Conservation (phyloP, 1,140 invertebrate species). For the Drosophila nigromelanica region DNA sequence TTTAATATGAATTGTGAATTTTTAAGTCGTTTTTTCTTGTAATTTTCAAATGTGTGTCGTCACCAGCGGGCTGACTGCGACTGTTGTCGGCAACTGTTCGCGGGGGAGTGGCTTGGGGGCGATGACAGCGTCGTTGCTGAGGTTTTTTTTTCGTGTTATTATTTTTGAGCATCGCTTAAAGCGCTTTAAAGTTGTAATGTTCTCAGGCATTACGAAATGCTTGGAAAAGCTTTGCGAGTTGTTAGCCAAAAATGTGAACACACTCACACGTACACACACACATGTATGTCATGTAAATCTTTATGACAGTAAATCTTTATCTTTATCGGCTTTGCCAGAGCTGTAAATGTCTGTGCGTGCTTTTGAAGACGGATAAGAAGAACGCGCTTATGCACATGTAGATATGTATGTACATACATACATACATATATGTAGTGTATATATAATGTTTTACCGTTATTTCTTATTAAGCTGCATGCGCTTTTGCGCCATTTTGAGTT, state of each 20-base stretch:
- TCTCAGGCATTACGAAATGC: slow-evolving; percentile 56
- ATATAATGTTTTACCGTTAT: slow-evolving; percentile 17
- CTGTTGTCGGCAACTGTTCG: too few species aligned
- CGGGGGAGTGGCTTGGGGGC: not conserved
- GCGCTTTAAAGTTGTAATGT: slow-evolving; percentile 58
- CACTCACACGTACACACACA: slow-evolving; percentile 4
- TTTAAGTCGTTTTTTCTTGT: slow-evolving; percentile 9
- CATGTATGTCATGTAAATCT: not conserved
- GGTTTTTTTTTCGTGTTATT: not conserved
- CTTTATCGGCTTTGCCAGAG: slow-evolving; percentile 64
- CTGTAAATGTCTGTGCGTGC: slow-evolving; percentile 57
- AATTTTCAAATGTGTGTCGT: slow-evolving; percentile 76
- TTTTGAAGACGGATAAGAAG: slow-evolving; percentile 32
- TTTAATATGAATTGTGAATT: too few species aligned
- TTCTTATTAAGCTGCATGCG: not conserved
- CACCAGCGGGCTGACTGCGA: slow-evolving; percentile 46
- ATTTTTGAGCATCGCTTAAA: slow-evolving; percentile 48
- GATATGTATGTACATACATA: too few species aligned
- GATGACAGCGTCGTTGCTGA: not conserved
- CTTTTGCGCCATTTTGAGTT: not conserved
- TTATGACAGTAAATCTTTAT: slow-evolving; percentile 59
- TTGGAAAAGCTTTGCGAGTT: slow-evolving; percentile 28
- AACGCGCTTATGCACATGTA: not conserved
- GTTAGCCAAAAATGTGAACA: slow-evolving; percentile 24
- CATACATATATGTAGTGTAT: not conserved